Base-by-base conservation (phyloP, 2,888 invertebrate genomes). In the Galerucella calmariensis region DNA sequence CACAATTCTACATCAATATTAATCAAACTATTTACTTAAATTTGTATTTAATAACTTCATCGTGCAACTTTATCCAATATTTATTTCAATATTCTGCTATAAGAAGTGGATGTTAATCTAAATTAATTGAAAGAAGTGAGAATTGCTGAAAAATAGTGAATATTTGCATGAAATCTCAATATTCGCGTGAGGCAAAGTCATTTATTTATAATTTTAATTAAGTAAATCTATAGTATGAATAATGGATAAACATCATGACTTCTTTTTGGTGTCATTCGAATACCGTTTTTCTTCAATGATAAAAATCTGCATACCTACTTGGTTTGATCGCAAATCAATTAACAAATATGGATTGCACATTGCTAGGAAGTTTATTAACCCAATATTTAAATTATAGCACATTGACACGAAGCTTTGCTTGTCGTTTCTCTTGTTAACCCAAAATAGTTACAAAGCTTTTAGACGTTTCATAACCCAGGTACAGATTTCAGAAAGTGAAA, bases 201-300 rank as follows among this genome's bases (percentile, higher is more conserved):
- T 83, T 83, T 82, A 81, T 83, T 81, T 81, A 82, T 81, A 75
- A 79, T 81, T 83, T 82, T 83, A 83, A 83, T 83, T 83, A 83
- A 82, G 79, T 76, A 78, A 78, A 78, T 79, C 79, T 78, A 79
- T 77, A 69, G 48, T 41, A 79, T 79, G 79, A 78, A 79, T 81
- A 81, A 81, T 81, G 76, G 79, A 74, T 75, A 74, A 67, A 74
- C 62, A 69, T 72, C 69, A 75, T 69, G 48, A 24, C 61, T 61
- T 62, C 67, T 72, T 74, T 77, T 70, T 70, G 51, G 68, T 72
- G 51, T 74, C 72, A 69, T 75, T 78, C 73, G 74, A 70, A 75
- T 75, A 75, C 73, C 74, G 77, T 75, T 77, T 72, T 73, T 77
- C 59, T 56, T 67, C 56, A 46, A 35, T 20, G 8, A 68, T 69